Conservation (phyloP, 2,113 vertebrate genomes). For the Physeter macrocephalus region DNA sequence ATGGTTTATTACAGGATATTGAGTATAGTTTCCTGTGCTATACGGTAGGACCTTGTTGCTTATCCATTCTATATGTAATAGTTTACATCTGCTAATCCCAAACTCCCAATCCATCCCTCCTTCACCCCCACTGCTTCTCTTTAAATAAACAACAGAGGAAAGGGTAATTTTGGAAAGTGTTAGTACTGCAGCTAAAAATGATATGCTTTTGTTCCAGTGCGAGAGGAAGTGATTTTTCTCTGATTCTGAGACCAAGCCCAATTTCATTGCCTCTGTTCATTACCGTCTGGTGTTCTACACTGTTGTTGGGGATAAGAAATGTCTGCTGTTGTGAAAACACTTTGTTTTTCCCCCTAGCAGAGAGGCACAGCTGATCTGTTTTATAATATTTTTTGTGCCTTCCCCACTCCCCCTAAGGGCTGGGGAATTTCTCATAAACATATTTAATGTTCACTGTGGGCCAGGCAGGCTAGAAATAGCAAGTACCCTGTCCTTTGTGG, state of each 20-base stretch:
- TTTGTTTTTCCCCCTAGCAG: background rate
- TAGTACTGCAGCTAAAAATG: background rate
- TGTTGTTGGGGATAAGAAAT: slow-evolving; percentile 14
- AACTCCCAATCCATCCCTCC: background rate
- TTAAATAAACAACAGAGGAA: slow-evolving; percentile 13
- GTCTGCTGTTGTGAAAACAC: background rate
- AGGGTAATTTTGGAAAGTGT: slow-evolving; percentile 31
- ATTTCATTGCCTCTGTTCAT: background rate
- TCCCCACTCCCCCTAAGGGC: background rate
- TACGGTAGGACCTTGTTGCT: background rate
- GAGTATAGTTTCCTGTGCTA: background rate
- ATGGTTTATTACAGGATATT: background rate
- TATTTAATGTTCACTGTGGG: slow-evolving; percentile 10
- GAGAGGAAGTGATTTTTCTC: background rate
- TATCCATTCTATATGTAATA: background rate
- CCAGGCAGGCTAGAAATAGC: background rate
- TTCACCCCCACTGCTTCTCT: background rate
- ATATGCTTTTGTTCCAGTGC: background rate
- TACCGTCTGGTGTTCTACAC: background rate
- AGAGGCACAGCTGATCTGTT: background rate
- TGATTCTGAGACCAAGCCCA: background rate
- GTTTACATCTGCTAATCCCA: background rate
- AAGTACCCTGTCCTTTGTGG: background rate
- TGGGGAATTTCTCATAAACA: background rate
- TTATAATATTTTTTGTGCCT: background rate